Base-by-base conservation (phyloP, 2,797 vertebrate genomes). In the Coendou prehensilis region DNA sequence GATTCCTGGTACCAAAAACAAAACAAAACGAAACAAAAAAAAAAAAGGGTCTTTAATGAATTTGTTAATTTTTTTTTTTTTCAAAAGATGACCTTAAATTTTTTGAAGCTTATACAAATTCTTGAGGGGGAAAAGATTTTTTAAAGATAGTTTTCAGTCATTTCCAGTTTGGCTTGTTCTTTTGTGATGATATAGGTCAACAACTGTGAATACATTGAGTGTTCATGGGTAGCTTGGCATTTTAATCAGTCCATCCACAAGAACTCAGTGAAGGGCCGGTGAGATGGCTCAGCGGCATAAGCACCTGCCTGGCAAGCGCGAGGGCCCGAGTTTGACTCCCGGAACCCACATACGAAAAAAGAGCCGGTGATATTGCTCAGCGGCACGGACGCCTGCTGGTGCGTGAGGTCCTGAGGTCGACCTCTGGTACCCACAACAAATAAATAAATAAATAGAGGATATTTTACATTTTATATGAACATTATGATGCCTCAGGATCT, bases 381-480 rank as follows among this genome's bases (percentile, higher is more conserved):
- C 37, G 37, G 37, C 37, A 41, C 37, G 37, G 37, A 41, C 37
- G 37, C 37, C 37, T 41, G 37, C 37, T 41, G 37, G 37, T 41
- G 37, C 37, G 37, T 41, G 37, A 41, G 37, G 37, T 41, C 37
- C 37, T 41, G 37, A 41, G 37, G 37, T 41, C 37, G 37, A 41
- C 37, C 37, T 2, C 37, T 2, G 37, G 37, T 41, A 41, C 37
- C 37, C 37, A 41, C 37, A 41, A 41, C 37, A 41, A 41, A 41
- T 41, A 41, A 41, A 41, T 41, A 41, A 41, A 41, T 41, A 41
- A 41, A 41, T 41, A 54, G 56, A 95, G 45, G 61, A 26, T 33
- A 50, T 91, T 45, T 67, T 73, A 17, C 28, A 2, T 92, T 83
- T 92, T 75, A 23, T 96, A 59, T 87, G 85, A 96, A 92, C 93